phyloP scores from a whole-genome alignment of 2,888 invertebrate genomes.

The Choristoneura rosaceana region DNA sequence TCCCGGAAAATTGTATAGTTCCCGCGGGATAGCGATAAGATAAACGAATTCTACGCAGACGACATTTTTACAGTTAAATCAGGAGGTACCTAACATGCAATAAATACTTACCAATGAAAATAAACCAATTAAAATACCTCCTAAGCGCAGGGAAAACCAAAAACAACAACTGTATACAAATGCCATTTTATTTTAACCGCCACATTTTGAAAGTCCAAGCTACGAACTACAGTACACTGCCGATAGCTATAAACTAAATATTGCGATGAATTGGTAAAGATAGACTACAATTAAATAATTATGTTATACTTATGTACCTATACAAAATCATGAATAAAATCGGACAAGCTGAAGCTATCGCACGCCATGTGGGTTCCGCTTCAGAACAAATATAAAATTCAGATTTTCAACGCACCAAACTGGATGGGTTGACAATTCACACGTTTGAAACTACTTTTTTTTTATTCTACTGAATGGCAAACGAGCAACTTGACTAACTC shows the following conservation, averaged over 20 bases:
- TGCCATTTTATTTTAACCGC: conserved; percentile 59
- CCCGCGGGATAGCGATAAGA: too few species aligned
- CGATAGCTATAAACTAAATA: neutral
- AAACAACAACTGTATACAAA: conserved; percentile 79
- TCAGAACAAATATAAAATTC: neutral
- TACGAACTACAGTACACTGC: neutral
- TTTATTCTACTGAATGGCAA: too few species aligned
- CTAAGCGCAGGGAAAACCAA: conserved; percentile 79
- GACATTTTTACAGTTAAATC: too few species aligned
- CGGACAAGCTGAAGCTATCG: neutral
- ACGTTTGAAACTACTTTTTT: too few species aligned
- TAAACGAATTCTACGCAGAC: too few species aligned
- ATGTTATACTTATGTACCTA: neutral
- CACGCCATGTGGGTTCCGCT: neutral
- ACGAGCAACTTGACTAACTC: too few species aligned
- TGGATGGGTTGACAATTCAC: too few species aligned
- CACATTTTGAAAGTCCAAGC: neutral
- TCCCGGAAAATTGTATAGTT: too few species aligned
- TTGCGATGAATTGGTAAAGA: neutral
- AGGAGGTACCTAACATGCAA: neutral
- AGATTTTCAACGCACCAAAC: too few species aligned
- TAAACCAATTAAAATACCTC: conserved; percentile 73
- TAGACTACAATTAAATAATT: neutral
- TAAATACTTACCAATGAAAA: conserved; percentile 67
- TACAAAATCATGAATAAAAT: neutral